A percentile compares a stretch with the other conserved stretches of the same genome.
Conservation (phyloP, 2,797 vertebrate species). For the Clarias fuscus region DNA sequence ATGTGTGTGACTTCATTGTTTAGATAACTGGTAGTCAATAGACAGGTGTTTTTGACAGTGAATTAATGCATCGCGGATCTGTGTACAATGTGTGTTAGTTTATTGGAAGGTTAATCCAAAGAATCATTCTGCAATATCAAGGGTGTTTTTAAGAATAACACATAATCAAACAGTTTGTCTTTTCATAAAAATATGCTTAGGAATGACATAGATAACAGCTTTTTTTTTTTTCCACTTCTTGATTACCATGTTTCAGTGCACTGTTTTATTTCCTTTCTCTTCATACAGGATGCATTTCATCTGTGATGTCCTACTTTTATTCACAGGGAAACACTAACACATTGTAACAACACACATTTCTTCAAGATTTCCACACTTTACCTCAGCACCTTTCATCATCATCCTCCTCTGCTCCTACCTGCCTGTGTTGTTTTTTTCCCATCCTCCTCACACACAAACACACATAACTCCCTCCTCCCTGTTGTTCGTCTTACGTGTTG, state of each 20-base stretch:
- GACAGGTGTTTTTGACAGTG: not conserved
- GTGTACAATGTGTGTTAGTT: not conserved
- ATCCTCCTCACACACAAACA: constrained; percentile 10
- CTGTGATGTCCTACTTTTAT: constrained; percentile 39
- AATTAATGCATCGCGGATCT: not conserved
- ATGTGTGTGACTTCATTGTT: not conserved
- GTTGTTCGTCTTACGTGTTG: constrained; percentile 67
- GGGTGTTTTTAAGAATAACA: not conserved
- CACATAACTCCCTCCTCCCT: constrained; percentile 34
- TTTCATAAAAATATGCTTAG: not conserved
- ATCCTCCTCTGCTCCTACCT: constrained; percentile 46
- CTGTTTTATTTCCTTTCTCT: constrained; percentile 25
- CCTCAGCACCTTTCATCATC: constrained; percentile 49
- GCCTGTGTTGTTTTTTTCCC: constrained; percentile 22
- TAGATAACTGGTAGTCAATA: not conserved
- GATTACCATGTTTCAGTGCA: not conserved
- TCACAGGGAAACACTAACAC: constrained; percentile 46
- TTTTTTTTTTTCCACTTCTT: constrained; percentile 10
- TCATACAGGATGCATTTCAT: constrained; percentile 14
- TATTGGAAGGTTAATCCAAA: not conserved
- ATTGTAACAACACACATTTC: constrained; percentile 4
- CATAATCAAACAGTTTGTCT: not conserved
- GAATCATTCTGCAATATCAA: not conserved
- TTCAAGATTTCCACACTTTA: constrained; percentile 4
- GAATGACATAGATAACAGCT: constrained; percentile 23